Evolutionary conservation across 2,888 invertebrate species (phyloP), one percentile per base, ranked within the genome.

Genomic region (Stomorhina lunata): DNA sequence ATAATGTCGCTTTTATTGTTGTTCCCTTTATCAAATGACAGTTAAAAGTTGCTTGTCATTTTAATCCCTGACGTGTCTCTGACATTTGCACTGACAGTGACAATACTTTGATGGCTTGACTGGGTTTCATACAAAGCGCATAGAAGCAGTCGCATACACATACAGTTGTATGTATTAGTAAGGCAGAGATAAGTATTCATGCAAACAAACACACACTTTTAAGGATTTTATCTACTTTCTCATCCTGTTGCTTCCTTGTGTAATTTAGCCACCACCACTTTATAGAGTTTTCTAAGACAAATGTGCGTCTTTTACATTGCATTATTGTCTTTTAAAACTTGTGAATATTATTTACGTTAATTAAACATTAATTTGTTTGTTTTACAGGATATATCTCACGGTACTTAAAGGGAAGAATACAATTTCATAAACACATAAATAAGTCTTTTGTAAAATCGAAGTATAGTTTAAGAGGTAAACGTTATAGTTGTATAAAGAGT

Each of bases 11-110:
- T n/a, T n/a, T n/a, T n/a, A 59, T 75, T 53, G 66, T 61, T 37
- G 75, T 82, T 75, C 65, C 71, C 53, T 79, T 71, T 79, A 57
- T 75, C 43, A 76, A 82, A 79, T 85, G 86, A 86, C 86, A 86
- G 84, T 86, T 87, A 85, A 86, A 86, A 86, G 87, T 86, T 84
- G 86, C 86, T 85, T 87, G 85, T 86, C 86, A 86, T 85, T 87
- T 87, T 89, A 90, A 90, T 90, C 90, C 90, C 88, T 89, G 90
- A 89, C 87, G 87, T 90, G 90, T 90, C 89, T 89, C 84, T 89
- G 90, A 87, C 88, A 88, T 88, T 88, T 85, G 87, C 89, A 88
- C 88, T 89, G 90, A 89, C 89, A 90, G 88, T 90, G 90, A 90
- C 90, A 90, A 89, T 88, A 89, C 90, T 90, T 90, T 90, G 90